Percentiles rank a stretch among this genome's conserved stretches.
phyloP scores from a whole-genome alignment of 2,797 vertebrate species.

The Sebastes matsubarae region DNA sequence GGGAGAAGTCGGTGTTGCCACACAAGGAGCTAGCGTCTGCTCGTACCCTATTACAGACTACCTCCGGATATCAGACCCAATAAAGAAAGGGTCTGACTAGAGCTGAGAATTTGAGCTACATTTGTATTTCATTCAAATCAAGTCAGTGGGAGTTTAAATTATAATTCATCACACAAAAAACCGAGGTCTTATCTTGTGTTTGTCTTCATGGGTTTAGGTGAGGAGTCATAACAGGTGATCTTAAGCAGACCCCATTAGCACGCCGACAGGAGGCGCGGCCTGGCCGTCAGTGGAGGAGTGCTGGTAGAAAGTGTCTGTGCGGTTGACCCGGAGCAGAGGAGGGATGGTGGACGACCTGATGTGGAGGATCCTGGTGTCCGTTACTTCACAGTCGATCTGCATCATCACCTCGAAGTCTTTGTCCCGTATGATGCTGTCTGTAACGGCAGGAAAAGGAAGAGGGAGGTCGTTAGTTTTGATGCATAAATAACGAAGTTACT shows the following conservation, averaged over 20 bases:
- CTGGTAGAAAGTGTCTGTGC: conserved; percentile 84
- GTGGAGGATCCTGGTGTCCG: conserved; percentile 94
- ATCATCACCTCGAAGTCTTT: conserved; percentile 97
- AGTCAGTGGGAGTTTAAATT: neutral
- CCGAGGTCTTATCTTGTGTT: neutral
- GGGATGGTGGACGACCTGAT: conserved; percentile 94
- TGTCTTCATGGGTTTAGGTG: neutral
- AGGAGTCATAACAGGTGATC: neutral
- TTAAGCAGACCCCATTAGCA: conserved; percentile 81
- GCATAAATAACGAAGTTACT: neutral
- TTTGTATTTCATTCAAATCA: conserved; percentile 4
- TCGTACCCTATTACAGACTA: conserved; percentile 5
- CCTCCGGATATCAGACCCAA: conserved; percentile 28
- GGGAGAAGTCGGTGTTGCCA: conserved; percentile 47
- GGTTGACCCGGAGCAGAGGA: conserved; percentile 89
- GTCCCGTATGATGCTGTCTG: conserved; percentile 93
- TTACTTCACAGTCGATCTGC: conserved; percentile 98
- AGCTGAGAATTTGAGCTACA: neutral
- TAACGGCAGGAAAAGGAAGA: conserved; percentile 19
- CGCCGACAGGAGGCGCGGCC: conserved; percentile 72
- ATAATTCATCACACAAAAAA: neutral
- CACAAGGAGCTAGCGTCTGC: conserved; percentile 53
- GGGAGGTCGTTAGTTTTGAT: neutral
- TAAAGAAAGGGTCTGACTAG: conserved; percentile 8
- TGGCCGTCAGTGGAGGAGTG: conserved; percentile 72